These are phyloP conservation scores for Eudemis profundana DNA, from an alignment of 2,888 invertebrate species.

Conservation along the genomic window DNA sequence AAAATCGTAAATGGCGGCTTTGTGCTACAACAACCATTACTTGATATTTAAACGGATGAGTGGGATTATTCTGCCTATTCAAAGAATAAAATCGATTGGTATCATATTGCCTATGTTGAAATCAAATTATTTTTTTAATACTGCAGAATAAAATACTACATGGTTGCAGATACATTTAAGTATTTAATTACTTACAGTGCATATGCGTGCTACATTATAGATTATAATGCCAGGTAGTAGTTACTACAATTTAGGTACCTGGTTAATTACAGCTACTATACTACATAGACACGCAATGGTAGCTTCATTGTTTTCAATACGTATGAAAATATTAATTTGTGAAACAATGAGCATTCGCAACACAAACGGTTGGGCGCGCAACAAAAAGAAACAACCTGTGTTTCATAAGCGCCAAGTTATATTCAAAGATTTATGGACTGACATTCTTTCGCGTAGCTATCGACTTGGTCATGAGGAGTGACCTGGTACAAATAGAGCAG, in stretches of 20 bases:
- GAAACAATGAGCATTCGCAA: constrained; percentile 42
- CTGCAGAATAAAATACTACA: background rate
- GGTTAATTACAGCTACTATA: constrained; percentile 6
- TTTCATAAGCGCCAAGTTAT: constrained; percentile 42
- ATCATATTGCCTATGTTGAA: background rate
- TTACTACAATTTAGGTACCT: constrained; percentile 11
- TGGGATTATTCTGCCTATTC: background rate
- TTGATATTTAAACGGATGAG: constrained; percentile 11
- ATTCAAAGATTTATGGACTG: constrained; percentile 39
- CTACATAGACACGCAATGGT: constrained; percentile 27
- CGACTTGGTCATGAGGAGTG: constrained; percentile 31
- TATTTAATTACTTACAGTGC: constrained; percentile 7
- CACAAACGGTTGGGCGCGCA: constrained; percentile 30
- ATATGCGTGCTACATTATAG: constrained; percentile 9
- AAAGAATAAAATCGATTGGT: background rate
- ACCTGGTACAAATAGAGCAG: constrained; percentile 34
- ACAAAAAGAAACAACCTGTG: constrained; percentile 40
- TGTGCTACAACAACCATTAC: constrained; percentile 34
- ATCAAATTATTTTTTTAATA: constrained; percentile 18
- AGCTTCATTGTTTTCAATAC: constrained; percentile 36
- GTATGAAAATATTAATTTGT: constrained; percentile 40
- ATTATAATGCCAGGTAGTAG: background rate
- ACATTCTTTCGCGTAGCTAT: constrained; percentile 43
- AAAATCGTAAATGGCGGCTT: constrained; percentile 8
- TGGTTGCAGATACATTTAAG: background rate